Base-by-base conservation (phyloP, 2,797 vertebrate genomes). In the Ispidina lecontei region DNA sequence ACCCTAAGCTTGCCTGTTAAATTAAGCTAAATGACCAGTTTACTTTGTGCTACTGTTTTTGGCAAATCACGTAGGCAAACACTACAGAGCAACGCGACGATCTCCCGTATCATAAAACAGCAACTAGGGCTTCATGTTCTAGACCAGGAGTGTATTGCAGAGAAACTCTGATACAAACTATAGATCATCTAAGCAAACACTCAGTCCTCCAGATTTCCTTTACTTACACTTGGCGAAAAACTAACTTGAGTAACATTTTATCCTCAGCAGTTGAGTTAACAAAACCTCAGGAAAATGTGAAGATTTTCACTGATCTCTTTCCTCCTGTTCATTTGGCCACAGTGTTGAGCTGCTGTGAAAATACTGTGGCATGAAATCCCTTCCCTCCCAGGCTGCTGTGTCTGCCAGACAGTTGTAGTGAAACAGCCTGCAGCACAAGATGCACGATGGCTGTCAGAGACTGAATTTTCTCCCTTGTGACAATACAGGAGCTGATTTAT, bases 1-100 rank as follows among this genome's bases (percentile, higher is more conserved):
- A 54, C 29, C 29, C 87, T 85, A 60, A 92, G 22, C 25, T 75
- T 92, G 43, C 20, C 55, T 78, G 14, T 73, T 76, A 79, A 80
- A 52, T 55, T 43, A 54, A 85, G 43, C 12, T 69, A 51, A 88
- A 52, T 33, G 28, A 14, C 18, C 12, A 5, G 2, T 62, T 85
- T 77, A 56, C 47, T 73, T 85, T 29, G 29, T 54, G 44, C n/a
- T 46, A 60, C 33, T 41, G 29, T 7, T 56, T 81, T 59, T 76
- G 43, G 41, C 28, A 77, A 59, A 52, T 25, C 43, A 4, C 1
- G 4, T 15, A 35, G 55, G 31, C n/a, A 86, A 89, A 79, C 41
- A 52, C 23, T 54, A 51, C 43, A 35, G 37, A 59, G 31, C 63
- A 79, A 35, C 5, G 4, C 8, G 41, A 65, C 46, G 64, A 16